Percentiles rank a stretch among this genome's conserved stretches.
Conservation (phyloP, 2,888 invertebrate genomes). For the Pinctada fucata region DNA sequence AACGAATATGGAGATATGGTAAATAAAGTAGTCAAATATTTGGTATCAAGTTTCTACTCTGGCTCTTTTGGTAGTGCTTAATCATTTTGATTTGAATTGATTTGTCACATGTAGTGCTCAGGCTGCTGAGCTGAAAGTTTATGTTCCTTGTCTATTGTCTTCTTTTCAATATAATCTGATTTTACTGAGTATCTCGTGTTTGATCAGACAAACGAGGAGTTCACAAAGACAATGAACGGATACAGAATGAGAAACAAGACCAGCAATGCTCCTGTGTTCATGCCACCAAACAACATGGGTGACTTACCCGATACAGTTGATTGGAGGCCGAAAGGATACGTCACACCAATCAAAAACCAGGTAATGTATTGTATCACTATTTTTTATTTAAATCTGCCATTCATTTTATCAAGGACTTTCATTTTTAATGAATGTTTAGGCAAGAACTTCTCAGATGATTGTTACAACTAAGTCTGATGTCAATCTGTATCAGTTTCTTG, state of each 20-base stretch:
- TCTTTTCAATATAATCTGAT: no score
- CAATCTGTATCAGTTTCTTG: no score
- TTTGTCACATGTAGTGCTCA: not conserved
- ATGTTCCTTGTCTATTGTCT: not conserved
- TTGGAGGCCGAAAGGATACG: slow-evolving; percentile 73
- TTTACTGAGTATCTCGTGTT: no score
- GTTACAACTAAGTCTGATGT: no score
- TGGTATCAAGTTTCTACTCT: not conserved
- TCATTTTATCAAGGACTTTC: no score
- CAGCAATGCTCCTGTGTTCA: slow-evolving; percentile 37
- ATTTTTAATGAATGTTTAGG: no score
- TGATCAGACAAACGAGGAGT: slow-evolving; percentile 57
- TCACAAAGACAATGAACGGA: slow-evolving; percentile 54
- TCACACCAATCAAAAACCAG: slow-evolving; percentile 74
- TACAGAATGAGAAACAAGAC: slow-evolving; percentile 44
- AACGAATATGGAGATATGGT: slow-evolving; percentile 80
- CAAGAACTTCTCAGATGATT: no score
- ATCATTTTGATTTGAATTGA: not conserved
- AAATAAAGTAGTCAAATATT: slow-evolving; percentile 35
- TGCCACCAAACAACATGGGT: slow-evolving; percentile 51
- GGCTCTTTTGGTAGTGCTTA: not conserved
- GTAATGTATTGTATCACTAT: slow-evolving; percentile 32
- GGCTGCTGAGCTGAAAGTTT: not conserved
- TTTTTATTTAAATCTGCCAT: no score
- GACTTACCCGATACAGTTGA: slow-evolving; percentile 65